A percentile compares a stretch with the other conserved stretches of the same genome.
These are phyloP conservation scores for Alcis repandata DNA, from an alignment of 2,888 invertebrate genomes.

Conservation along the genomic window DNA sequence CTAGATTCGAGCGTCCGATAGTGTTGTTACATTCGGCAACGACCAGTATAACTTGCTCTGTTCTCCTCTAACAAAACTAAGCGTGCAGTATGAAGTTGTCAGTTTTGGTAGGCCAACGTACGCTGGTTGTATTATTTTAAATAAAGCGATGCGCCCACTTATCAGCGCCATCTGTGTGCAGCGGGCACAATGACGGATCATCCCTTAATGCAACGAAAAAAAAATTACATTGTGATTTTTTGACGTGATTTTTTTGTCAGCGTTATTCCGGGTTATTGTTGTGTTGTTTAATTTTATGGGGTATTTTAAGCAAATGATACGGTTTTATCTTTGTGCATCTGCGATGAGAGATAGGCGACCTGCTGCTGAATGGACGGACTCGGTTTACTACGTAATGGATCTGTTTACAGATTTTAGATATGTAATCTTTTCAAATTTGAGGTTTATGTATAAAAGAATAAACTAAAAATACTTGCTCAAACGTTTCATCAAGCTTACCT, in stretches of 20 bases:
- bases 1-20: slow-evolving; percentile 75
- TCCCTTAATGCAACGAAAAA: slow-evolving; percentile 81
- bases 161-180: slow-evolving; percentile 81
- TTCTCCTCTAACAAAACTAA: slow-evolving; percentile 49
- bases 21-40: slow-evolving; percentile 58
- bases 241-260: slow-evolving; percentile 68
- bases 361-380: slow-evolving; percentile 54
- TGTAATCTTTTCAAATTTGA: slow-evolving; percentile 10
- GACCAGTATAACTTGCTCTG: slow-evolving; percentile 60
- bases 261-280: slow-evolving; percentile 79
- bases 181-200: slow-evolving; percentile 81
- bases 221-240: slow-evolving; percentile 60
- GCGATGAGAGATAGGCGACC: slow-evolving; percentile 60
- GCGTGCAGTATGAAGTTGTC: slow-evolving; percentile 17
- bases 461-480: too few species aligned
- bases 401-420: slow-evolving; percentile 48
- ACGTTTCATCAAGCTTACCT: too few species aligned
- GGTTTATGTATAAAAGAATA: not conserved
- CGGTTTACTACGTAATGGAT: slow-evolving; percentile 51
- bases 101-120: slow-evolving; percentile 55
- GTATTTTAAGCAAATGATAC: slow-evolving; percentile 86
- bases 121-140: slow-evolving; percentile 71
- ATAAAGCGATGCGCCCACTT: slow-evolving; percentile 80
- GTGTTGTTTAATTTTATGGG: slow-evolving; percentile 81
- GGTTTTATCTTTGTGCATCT: slow-evolving; percentile 78